Conservation (phyloP, 2,888 invertebrate species). For the Napeogenes inachia region DNA sequence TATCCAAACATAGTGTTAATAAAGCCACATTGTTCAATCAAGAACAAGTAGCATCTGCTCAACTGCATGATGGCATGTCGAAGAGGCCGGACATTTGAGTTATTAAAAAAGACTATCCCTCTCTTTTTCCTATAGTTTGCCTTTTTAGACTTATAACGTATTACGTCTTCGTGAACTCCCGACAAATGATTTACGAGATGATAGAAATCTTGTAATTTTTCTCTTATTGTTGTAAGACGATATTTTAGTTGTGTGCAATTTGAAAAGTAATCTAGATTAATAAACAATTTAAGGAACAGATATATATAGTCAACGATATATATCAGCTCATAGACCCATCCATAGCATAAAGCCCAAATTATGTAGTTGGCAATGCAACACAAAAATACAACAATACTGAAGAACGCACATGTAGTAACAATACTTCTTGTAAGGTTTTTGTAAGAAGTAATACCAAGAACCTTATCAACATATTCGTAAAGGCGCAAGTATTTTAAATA, state of each 20-base stretch:
- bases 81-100: neutral
- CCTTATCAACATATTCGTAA: constrained; percentile 16
- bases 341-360: constrained; percentile 12
- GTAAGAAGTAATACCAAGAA: constrained; percentile 12
- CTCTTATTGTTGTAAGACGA: constrained; percentile 26
- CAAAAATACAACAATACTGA: constrained; percentile 5
- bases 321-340: constrained; percentile 16
- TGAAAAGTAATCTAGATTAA: constrained; percentile 24
- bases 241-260: constrained; percentile 27
- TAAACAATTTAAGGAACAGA: constrained; percentile 19
- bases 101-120: too few relatives aligned
- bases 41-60: constrained; percentile 25
- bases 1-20: constrained; percentile 29
- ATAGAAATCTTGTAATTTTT: constrained; percentile 24
- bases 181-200: constrained; percentile 9
- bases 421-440: constrained; percentile 8
- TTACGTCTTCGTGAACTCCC: constrained; percentile 10
- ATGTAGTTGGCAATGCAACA: constrained; percentile 15
- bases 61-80: constrained; percentile 19
- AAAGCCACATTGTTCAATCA: constrained; percentile 27
- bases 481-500: constrained; percentile 13
- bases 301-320: constrained; percentile 23
- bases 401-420: constrained; percentile 6
- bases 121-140: too few relatives aligned
- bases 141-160: constrained; percentile 1